Conservation (phyloP, 2,797 vertebrate genomes). For the Lemur catta region DNA sequence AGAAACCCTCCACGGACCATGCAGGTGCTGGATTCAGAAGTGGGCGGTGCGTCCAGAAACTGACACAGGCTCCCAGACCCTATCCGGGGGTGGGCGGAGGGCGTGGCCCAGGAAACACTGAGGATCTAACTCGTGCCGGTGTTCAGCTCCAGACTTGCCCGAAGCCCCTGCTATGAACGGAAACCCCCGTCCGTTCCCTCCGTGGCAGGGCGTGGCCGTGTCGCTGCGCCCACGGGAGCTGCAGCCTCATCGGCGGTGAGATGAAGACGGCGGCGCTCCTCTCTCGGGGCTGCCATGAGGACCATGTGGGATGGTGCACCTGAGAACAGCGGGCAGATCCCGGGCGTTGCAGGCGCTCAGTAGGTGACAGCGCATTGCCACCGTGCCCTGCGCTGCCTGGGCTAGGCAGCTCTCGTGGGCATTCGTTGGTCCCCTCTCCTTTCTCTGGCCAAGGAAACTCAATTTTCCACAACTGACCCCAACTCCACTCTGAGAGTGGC, state of each 20-base stretch:
- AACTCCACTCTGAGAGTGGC: not conserved
- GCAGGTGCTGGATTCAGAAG: not conserved
- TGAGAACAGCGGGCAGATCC: fast-evolving
- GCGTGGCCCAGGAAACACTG: fast-evolving
- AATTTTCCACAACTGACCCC: not conserved
- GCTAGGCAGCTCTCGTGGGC: no score
- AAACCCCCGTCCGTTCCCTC: fast-evolving
- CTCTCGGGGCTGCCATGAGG: fast-evolving
- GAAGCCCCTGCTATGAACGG: no score
- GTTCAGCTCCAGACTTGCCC: not conserved
- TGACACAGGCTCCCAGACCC: fast-evolving
- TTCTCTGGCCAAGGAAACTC: not conserved
- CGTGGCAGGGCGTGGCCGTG: fast-evolving
- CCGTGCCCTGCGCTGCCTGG: fast-evolving
- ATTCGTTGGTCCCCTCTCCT: not conserved
- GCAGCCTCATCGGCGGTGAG: not conserved
- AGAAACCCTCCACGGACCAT: fast-evolving
- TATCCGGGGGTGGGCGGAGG: fast-evolving
- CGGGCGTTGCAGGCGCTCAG: fast-evolving
- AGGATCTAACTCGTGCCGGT: fast-evolving
- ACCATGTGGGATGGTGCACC: fast-evolving
- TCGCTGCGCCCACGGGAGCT: not conserved
- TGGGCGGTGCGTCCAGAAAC: fast-evolving
- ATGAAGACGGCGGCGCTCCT: not conserved
- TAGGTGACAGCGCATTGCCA: fast-evolving